A percentile compares a stretch with the other conserved stretches of the same genome.
These are phyloP conservation scores for Caenorhabditis elegans DNA, from an alignment of 1,140 invertebrate species.

Conservation along the genomic window WBcel235 BX284602.5:5358001-5358500, in stretches of 20 bases:
- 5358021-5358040: background rate
- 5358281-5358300: too few species aligned
- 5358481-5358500: too few species aligned
- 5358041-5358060: constrained; percentile 11
- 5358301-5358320: background rate
- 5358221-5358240: too few species aligned
- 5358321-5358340: constrained; percentile 2
- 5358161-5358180: constrained; percentile 4
- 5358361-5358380: background rate
- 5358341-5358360: background rate
- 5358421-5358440: background rate
- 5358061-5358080: constrained; percentile 10
- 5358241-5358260: too few species aligned
- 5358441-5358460: too few species aligned
- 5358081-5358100: background rate
- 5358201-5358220: too few species aligned
- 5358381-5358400: background rate
- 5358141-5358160: constrained; percentile 1
- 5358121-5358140: background rate
- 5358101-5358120: background rate
- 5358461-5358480: too few species aligned
- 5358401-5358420: background rate
- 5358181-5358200: background rate
- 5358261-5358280: too few species aligned
- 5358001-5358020: background rate